These are phyloP conservation scores for Nematopogon swammerdamellus DNA, from an alignment of 2,888 invertebrate genomes.

Conservation along the genomic window DNA sequence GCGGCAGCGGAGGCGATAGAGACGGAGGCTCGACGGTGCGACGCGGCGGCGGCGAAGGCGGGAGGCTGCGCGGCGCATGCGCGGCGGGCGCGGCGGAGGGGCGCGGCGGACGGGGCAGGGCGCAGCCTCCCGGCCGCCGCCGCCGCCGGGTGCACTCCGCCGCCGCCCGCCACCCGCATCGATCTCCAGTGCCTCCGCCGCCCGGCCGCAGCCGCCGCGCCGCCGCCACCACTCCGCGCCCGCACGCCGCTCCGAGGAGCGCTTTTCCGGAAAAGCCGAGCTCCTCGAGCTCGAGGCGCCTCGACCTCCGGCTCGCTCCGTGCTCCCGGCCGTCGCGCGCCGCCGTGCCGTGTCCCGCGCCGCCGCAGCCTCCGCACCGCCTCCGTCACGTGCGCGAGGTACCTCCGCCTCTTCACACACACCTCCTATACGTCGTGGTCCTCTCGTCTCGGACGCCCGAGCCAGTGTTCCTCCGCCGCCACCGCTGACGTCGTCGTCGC, in stretches of 20 bases:
- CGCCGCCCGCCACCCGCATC: conserved; percentile 53
- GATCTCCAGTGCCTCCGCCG: conserved; percentile 19
- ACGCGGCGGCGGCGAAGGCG: no score
- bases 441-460: conserved; percentile 7
- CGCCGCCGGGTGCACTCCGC: conserved; percentile 40
- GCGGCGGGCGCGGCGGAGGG: conserved; percentile 21
- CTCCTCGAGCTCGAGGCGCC: conserved; percentile 14
- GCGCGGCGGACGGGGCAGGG: conserved; percentile 35
- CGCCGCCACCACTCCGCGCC: background rate
- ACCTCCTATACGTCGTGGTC: background rate
- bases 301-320: conserved; percentile 33
- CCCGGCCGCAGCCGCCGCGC: background rate
- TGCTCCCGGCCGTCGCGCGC: conserved; percentile 25
- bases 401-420: background rate
- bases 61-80: conserved; percentile 18
- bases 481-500: conserved; percentile 35
- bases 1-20: conserved; percentile 15
- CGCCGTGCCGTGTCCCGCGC: conserved; percentile 21
- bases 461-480: conserved; percentile 24
- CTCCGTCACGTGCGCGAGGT: conserved; percentile 14
- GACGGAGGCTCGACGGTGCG: conserved; percentile 5
- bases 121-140: conserved; percentile 31
- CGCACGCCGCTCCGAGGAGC: background rate
- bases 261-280: background rate
- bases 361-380: conserved; percentile 16